Evolutionary conservation across 1,140 invertebrate genomes (phyloP).

Genomic region (Tetramorium parvispinum): DNA sequence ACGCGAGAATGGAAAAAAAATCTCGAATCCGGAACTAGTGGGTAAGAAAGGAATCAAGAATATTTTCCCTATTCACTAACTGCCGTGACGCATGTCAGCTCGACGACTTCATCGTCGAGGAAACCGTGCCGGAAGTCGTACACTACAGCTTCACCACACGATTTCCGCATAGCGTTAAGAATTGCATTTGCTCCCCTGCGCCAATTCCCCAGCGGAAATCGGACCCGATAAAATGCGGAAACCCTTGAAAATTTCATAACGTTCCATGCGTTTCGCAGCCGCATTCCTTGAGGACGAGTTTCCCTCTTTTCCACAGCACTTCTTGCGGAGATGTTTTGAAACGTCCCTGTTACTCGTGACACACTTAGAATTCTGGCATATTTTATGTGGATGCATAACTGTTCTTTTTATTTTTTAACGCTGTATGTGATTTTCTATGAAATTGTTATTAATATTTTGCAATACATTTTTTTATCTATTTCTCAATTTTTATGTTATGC

Average conservation of each 20-base stretch:
- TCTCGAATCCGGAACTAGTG: background rate
- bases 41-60: conserved; percentile 16
- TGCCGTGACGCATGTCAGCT: background rate
- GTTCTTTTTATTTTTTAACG: background rate
- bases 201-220: conserved; percentile 38
- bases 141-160: conserved; percentile 25
- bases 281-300: conserved; percentile 27
- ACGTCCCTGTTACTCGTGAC: conserved; percentile 26
- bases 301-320: background rate
- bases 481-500: background rate
- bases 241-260: conserved; percentile 46
- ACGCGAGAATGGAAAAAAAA: background rate
- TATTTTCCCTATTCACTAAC: conserved; percentile 36
- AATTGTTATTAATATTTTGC: conserved; percentile 13
- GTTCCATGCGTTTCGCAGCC: conserved; percentile 33
- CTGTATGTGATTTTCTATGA: background rate
- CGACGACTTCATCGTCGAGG: conserved; percentile 29
- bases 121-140: conserved; percentile 43
- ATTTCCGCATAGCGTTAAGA: conserved; percentile 58
- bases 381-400: background rate
- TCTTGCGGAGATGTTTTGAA: background rate
- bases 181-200: conserved; percentile 49
- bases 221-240: conserved; percentile 56
- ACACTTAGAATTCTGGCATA: conserved; percentile 26
- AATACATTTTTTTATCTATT: background rate